A percentile compares a stretch with the other conserved stretches of the same genome.
These are phyloP conservation scores for Bimastos eiseni DNA, from an alignment of 2,888 invertebrate genomes.

Conservation along the genomic window DNA sequence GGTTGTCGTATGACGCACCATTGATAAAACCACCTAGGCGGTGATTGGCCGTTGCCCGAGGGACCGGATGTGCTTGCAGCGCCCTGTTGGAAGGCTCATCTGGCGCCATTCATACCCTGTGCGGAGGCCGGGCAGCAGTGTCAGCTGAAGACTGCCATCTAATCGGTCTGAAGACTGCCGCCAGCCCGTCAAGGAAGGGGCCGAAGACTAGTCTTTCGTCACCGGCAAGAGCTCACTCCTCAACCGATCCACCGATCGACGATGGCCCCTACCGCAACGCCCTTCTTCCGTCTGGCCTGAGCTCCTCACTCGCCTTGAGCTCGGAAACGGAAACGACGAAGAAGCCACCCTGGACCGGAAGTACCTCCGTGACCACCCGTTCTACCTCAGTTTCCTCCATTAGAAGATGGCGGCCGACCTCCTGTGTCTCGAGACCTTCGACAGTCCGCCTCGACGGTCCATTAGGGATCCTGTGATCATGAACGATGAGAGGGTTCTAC, in stretches of 20 bases:
- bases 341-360: conserved; percentile 3
- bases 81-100: background rate
- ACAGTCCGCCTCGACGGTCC: conserved; percentile 37
- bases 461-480: conserved; percentile 57
- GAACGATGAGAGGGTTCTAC: conserved; percentile 57
- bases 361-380: background rate
- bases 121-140: background rate
- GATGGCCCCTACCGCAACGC: background rate
- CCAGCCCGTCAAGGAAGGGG: conserved; percentile 5
- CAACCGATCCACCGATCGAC: background rate
- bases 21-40: background rate
- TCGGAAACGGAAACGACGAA: background rate
- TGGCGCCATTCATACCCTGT: background rate
- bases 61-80: background rate
- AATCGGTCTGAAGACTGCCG: too few species aligned
- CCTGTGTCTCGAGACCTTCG: background rate
- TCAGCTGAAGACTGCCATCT: background rate
- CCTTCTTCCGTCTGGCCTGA: background rate
- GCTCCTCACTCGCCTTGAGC: background rate
- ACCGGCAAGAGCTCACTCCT: background rate
- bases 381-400: background rate
- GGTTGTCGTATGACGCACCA: background rate
- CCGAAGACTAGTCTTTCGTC: background rate
- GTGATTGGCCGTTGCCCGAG: background rate
- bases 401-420: background rate